phyloP scores from a whole-genome alignment of 1,140 invertebrate genomes.

The Lepeophtheirus salmonis region DNA sequence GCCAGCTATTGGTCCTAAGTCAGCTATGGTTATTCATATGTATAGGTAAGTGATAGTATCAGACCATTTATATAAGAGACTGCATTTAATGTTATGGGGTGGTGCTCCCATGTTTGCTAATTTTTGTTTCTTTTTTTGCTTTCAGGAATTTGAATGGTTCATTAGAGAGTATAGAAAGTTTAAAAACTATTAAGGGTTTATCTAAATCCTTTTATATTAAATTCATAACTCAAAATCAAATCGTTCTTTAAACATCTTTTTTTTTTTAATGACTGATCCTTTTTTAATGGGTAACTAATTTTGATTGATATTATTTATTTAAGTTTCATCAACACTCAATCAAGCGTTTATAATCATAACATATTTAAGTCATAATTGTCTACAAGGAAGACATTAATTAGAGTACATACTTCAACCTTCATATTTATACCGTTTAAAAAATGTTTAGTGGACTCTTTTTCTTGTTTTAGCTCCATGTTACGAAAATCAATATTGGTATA shows the following conservation, averaged over 20 bases:
- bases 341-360: too few species aligned
- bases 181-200: neutral
- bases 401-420: too few species aligned
- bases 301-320: too few species aligned
- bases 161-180: neutral
- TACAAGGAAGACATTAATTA: too few species aligned
- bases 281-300: too few species aligned
- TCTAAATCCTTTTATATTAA: neutral
- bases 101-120: too few species aligned
- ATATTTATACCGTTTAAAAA: too few species aligned
- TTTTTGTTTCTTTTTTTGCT: neutral
- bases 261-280: neutral
- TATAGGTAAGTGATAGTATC: conserved; percentile 7
- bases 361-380: too few species aligned
- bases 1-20: conserved; percentile 12
- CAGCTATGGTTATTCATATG: conserved; percentile 7
- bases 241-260: neutral
- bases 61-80: neutral
- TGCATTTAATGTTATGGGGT: neutral
- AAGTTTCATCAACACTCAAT: too few species aligned
- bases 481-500: too few species aligned
- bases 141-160: neutral
- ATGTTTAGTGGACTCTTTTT: too few species aligned
- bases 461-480: too few species aligned
- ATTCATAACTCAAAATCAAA: neutral